These are phyloP conservation scores for Actinostola sp. DNA, from an alignment of 92 coral and sea anemone genomes.

Conservation along the genomic window DNA sequence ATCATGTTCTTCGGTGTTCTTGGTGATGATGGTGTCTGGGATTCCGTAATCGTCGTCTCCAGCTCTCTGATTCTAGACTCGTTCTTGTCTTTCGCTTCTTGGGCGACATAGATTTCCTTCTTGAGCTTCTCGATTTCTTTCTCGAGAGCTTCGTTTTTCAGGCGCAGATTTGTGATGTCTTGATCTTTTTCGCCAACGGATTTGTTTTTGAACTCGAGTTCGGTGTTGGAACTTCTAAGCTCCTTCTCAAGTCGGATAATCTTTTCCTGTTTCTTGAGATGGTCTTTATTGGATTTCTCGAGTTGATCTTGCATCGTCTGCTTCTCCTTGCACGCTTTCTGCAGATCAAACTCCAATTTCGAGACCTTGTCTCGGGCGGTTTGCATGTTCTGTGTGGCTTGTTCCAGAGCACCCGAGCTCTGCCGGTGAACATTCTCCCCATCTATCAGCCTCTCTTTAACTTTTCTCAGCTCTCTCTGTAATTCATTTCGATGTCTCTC, in stretches of 20 bases:
- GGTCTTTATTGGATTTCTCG: slow-evolving; percentile 85
- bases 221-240: slow-evolving; percentile 66
- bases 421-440: slow-evolving; percentile 79
- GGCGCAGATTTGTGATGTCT: slow-evolving; percentile 61
- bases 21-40: slow-evolving; percentile 35
- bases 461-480: slow-evolving; percentile 65
- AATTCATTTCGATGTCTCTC: slow-evolving; percentile 67
- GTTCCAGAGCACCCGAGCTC: slow-evolving; percentile 75
- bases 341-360: slow-evolving; percentile 70
- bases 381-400: slow-evolving; percentile 70
- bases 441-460: slow-evolving; percentile 64
- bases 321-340: slow-evolving; percentile 68
- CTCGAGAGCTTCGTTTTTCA: slow-evolving; percentile 74
- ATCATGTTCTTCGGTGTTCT: slow-evolving; percentile 55
- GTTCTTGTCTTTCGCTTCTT: slow-evolving; percentile 69
- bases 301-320: slow-evolving; percentile 74
- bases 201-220: slow-evolving; percentile 70
- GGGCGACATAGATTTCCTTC: slow-evolving; percentile 70
- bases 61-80: slow-evolving; percentile 69
- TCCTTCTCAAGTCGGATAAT: slow-evolving; percentile 85
- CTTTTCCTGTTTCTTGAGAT: slow-evolving; percentile 80
- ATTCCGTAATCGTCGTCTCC: slow-evolving; percentile 38
- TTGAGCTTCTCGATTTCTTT: slow-evolving; percentile 86
- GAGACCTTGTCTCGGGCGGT: slow-evolving; percentile 60
- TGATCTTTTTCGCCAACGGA: slow-evolving; percentile 86